phyloP scores from a whole-genome alignment of 2,797 vertebrate species.

The Ptychadena robeensis region DNA sequence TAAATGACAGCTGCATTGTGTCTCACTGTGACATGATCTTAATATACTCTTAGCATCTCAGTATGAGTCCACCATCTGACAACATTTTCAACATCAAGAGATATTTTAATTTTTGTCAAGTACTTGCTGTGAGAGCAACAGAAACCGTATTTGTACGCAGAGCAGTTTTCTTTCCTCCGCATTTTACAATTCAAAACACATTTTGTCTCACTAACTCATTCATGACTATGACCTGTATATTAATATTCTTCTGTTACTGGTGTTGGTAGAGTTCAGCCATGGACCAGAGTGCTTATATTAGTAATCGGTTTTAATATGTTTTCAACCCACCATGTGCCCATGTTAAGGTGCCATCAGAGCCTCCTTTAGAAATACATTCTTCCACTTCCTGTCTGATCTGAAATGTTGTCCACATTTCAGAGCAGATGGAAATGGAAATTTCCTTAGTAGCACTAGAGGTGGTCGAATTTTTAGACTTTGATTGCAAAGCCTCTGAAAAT shows the following conservation, averaged over 20 bases:
- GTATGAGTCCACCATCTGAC: constrained; percentile 49
- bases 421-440: no score
- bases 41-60: constrained; percentile 57
- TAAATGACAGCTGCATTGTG: constrained; percentile 53
- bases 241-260: neutral
- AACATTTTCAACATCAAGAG: constrained; percentile 46
- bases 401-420: no score
- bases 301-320: no score
- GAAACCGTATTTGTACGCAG: constrained; percentile 44
- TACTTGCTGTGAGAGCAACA: constrained; percentile 21
- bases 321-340: no score
- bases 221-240: neutral
- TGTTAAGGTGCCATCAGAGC: no score
- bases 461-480: no score
- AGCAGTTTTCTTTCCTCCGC: neutral
- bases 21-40: constrained; percentile 50
- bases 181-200: neutral
- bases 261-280: neutral
- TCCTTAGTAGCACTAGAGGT: no score
- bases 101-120: constrained; percentile 60
- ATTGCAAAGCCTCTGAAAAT: no score
- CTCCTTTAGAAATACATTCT: no score
- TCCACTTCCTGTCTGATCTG: no score
- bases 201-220: neutral
- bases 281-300: neutral